Evolutionary conservation across 1,140 invertebrate genomes (phyloP), one percentile per base, ranked within the genome.

Genomic region (Charaxes varanes): DNA sequence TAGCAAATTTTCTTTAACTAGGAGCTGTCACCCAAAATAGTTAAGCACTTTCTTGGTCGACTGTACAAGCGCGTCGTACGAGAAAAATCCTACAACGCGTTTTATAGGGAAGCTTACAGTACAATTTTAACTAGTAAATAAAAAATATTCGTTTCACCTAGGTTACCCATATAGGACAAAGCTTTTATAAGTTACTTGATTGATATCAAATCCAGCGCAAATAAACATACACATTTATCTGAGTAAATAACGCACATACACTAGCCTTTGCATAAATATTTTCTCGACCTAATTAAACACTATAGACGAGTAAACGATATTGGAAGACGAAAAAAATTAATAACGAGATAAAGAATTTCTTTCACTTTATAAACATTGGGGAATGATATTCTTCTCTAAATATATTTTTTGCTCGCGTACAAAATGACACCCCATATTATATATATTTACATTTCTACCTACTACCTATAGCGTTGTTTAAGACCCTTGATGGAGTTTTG

Each of bases 381-480:
- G 47, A 24, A 26, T 26, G 4, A 45, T 28, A 33, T 24, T 27
- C 15, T 24, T 12, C 50, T 53, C 23, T 40, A 61, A 59, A 54
- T 52, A 42, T 31, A 55, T 64, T 36, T 53, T 56, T 56, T 57
- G 43, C 51, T 62, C 46, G 53, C 57, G 62, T 71, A 76, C 64
- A 73, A 74, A 78, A 74, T 42, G 46, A 57, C 40, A 41, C 53
- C 40, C 38, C 11, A 7, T 53, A 58, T 42, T 49, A 18, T 45
- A 46, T 27, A 40, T 76, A 73, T 79, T 61, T 76, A 79, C 69
- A 79, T 60, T 47, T 55, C 62, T 72, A 74, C 41, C 60, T 68
- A 71, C 53, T 54, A 32, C 27, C 51, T 71, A 62, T 41, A 54
- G 65, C 59, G 59, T 77, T 72, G 62, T 62, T 60, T 52, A 35